Evolutionary conservation across 2,113 vertebrate genomes (phyloP), one percentile per base, ranked within the genome.

Genomic region (Lutjanus erythropterus): DNA sequence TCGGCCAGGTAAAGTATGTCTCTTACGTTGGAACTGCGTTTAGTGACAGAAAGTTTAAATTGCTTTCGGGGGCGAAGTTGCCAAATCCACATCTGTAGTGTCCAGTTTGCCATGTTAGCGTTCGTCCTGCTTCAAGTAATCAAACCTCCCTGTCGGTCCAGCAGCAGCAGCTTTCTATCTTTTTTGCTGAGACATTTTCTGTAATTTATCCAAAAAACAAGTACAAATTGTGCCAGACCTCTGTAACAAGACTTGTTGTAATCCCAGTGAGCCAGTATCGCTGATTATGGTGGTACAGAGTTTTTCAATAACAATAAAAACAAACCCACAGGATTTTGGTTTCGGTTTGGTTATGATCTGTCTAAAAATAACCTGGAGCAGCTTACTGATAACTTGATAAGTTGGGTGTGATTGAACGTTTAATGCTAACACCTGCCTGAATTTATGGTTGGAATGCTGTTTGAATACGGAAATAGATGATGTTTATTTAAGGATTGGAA

Each of bases 1-100:
- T 95, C 7, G 86, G 95, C n/a, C 96, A 97, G 95, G 98, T 98
- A 88, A 41, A 70, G n/a, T n/a, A n/a, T n/a, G n/a, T n/a, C n/a
- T n/a, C n/a, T n/a, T n/a, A n/a, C n/a, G n/a, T n/a, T n/a, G n/a
- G n/a, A n/a, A n/a, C n/a, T n/a, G n/a, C n/a, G n/a, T n/a, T n/a
- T n/a, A n/a, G n/a, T n/a, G n/a, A n/a, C n/a, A n/a, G n/a, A n/a
- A n/a, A n/a, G n/a, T n/a, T n/a, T n/a, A n/a, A n/a, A n/a, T n/a
- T n/a, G n/a, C n/a, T n/a, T n/a, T n/a, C n/a, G n/a, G n/a, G n/a
- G n/a, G n/a, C n/a, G n/a, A n/a, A n/a, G n/a, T n/a, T n/a, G n/a
- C n/a, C n/a, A n/a, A n/a, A n/a, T n/a, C n/a, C n/a, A n/a, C n/a
- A n/a, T n/a, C n/a, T n/a, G n/a, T n/a, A n/a, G n/a, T n/a, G 31